A percentile compares a stretch with the other conserved stretches of the same genome.
These are phyloP conservation scores for Ephialtes manifestator DNA, from an alignment of 2,888 invertebrate genomes.

Conservation along the genomic window DNA sequence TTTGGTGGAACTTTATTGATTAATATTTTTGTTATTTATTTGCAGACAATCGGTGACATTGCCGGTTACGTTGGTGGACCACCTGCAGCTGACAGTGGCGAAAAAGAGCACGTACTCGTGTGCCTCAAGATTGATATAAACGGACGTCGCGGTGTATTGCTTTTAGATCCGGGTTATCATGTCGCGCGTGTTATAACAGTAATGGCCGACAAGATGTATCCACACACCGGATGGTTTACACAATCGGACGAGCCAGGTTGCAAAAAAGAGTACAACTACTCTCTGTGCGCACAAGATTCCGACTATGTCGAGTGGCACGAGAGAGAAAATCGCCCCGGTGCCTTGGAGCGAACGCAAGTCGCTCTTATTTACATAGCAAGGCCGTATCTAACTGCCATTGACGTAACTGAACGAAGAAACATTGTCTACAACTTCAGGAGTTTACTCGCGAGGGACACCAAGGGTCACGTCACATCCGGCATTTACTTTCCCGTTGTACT, in stretches of 20 bases:
- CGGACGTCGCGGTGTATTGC: constrained; percentile 91
- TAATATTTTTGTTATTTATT: constrained; percentile 42
- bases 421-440: constrained; percentile 94
- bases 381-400: constrained; percentile 93
- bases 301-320: constrained; percentile 96
- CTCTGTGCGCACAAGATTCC: constrained; percentile 89
- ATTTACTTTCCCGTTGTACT: constrained; percentile 93
- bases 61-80: constrained; percentile 85
- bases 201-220: constrained; percentile 94
- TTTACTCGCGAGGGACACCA: constrained; percentile 93
- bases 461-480: constrained; percentile 94
- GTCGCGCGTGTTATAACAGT: constrained; percentile 94
- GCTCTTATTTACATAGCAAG: constrained; percentile 93
- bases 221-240: constrained; percentile 96
- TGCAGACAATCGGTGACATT: constrained; percentile 85
- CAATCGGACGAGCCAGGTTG: constrained; percentile 92
- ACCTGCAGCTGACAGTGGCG: constrained; percentile 88
- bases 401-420: constrained; percentile 96
- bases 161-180: constrained; percentile 97
- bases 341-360: constrained; percentile 88
- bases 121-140: constrained; percentile 91
- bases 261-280: constrained; percentile 94
- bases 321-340: constrained; percentile 89
- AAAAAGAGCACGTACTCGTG: constrained; percentile 96
- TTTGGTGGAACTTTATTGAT: background rate